These are phyloP conservation scores for Poecile montanus DNA, from an alignment of 2,797 vertebrate species.

Conservation along the genomic window DNA sequence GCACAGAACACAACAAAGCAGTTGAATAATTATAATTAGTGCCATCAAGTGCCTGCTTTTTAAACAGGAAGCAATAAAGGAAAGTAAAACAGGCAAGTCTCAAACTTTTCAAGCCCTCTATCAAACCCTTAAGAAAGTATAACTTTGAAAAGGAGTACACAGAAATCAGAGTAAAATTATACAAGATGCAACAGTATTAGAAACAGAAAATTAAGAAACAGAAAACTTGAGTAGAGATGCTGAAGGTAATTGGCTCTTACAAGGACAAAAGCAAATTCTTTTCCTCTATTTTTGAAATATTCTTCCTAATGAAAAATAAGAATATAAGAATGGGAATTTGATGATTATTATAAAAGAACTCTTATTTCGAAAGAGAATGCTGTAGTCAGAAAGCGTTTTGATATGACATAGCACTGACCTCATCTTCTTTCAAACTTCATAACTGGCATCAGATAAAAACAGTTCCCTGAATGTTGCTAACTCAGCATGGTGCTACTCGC, in stretches of 20 bases:
- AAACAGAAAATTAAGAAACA: slow-evolving; percentile 26
- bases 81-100: slow-evolving; percentile 6
- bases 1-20: neutral
- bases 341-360: neutral
- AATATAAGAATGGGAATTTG: neutral
- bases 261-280: neutral
- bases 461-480: slow-evolving; percentile 22
- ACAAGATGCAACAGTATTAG: neutral
- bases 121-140: neutral
- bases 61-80: slow-evolving; percentile 1
- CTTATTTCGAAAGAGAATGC: neutral
- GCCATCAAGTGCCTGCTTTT: slow-evolving; percentile 21
- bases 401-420: slow-evolving; percentile 29
- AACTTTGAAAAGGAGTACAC: neutral
- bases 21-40: neutral
- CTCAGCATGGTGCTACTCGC: slow-evolving; percentile 28
- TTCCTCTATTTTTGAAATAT: neutral
- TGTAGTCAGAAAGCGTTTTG: slow-evolving; percentile 1
- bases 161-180: slow-evolving; percentile 23
- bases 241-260: neutral
- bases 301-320: neutral
- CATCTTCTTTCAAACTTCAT: slow-evolving; percentile 47
- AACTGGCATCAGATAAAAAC: slow-evolving; percentile 36
- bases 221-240: neutral
- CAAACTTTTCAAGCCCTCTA: slow-evolving; percentile 20